Percentiles rank a stretch among this genome's conserved stretches.
phyloP scores from a whole-genome alignment of 2,113 vertebrate species.

The Onychostoma macrolepis region DNA sequence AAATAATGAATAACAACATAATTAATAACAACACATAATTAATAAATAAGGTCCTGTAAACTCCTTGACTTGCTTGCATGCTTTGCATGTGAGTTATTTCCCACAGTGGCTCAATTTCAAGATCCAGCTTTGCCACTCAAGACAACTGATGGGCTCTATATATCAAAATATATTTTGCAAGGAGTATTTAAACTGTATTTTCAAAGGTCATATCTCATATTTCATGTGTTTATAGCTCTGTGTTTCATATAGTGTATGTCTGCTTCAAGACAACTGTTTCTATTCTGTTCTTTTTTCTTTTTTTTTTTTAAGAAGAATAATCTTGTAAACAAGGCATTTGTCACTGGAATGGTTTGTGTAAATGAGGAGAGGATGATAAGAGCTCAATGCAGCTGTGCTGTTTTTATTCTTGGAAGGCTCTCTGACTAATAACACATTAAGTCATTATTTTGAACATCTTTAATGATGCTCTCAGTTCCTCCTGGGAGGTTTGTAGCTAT shows the following conservation, averaged over 20 bases:
- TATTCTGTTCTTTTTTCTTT: not conserved
- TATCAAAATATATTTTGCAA: not conserved
- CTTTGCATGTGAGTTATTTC: not conserved
- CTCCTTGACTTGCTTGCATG: not conserved
- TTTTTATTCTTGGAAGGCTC: not conserved
- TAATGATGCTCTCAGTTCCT: not conserved
- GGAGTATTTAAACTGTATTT: not conserved
- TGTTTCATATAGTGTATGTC: not conserved
- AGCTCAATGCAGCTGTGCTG: not conserved
- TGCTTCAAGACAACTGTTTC: not conserved
- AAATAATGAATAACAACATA: no score
- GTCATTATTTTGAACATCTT: not conserved
- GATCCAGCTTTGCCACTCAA: not conserved
- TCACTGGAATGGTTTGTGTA: not conserved
- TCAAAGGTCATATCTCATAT: not conserved
- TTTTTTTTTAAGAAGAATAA: not conserved
- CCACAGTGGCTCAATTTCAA: not conserved
- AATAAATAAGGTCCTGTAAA: not conserved
- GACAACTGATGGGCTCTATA: not conserved
- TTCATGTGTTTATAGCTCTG: not conserved
- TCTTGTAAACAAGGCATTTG: not conserved
- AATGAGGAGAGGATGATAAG: not conserved
- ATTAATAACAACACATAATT: no score
- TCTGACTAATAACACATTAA: not conserved
- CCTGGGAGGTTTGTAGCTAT: not conserved